A percentile compares a stretch with the other conserved stretches of the same genome.
phyloP scores from a whole-genome alignment of 2,113 vertebrate species.

The Nyctereutes procyonoides region DNA sequence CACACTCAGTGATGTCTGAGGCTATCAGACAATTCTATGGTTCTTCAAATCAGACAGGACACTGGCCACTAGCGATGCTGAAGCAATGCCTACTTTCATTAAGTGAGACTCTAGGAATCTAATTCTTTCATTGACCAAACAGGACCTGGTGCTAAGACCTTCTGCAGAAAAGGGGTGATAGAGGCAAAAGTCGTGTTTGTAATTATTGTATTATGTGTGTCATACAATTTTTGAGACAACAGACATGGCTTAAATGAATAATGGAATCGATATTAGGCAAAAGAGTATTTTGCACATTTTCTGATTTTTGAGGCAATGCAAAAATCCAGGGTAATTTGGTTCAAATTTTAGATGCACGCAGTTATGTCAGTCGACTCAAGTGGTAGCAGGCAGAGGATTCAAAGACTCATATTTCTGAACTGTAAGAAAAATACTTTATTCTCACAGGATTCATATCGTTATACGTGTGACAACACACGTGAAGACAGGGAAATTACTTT shows the following conservation, averaged over 20 bases:
- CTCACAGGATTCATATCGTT: background rate
- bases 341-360: background rate
- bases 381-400: background rate
- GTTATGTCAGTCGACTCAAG: background rate
- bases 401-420: background rate
- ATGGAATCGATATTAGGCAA: background rate
- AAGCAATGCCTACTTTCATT: background rate
- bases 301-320: background rate
- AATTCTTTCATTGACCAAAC: background rate
- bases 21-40: background rate
- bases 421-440: background rate
- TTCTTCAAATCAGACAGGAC: background rate
- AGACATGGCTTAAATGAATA: background rate
- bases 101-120: background rate
- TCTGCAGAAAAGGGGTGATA: background rate
- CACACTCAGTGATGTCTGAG: background rate
- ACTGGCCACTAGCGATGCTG: background rate
- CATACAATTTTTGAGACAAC: background rate
- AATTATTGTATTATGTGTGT: background rate
- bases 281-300: background rate
- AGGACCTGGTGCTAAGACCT: background rate
- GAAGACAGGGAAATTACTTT: background rate
- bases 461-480: background rate
- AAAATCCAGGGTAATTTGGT: background rate
- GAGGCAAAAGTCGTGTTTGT: background rate